Evolutionary conservation across 2,113 vertebrate genomes (phyloP), one percentile per base, ranked within the genome.

Genomic region (Hassar affinis): DNA sequence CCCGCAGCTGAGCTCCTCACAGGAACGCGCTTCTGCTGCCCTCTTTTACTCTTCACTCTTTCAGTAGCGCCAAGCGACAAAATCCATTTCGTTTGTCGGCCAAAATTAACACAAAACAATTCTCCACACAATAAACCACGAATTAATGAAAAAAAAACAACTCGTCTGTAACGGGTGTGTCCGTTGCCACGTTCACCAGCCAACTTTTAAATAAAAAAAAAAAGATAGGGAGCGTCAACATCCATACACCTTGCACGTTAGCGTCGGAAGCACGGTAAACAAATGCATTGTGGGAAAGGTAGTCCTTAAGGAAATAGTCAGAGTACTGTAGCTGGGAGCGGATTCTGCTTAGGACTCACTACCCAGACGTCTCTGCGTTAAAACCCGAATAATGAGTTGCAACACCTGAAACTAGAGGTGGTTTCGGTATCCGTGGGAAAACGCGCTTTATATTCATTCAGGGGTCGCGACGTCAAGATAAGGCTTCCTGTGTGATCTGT

Each of bases 381-480:
- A 89, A 87, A 11, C 88, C 89, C 80, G 81, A 87, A 61, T 9
- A 38, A 18, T 30, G 62, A 51, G 35, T 90, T 85, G 61, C 89
- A 82, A 90, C 89, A 91, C 92, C 92, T 93, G 93, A 94, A 93
- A 94, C 93, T 83, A 51, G 82, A 86, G 79, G 88, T 47, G 47
- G 93, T 94, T 93, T 94, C 93, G 92, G 84, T 87, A 27, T 84
- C 42, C 49, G 54, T 35, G 54, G 66, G 33, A 71, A 49, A 33
- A n/a, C 6, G 0, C 0, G 5, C 6, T 61, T 49, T 5, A 6
- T 72, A 22, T 56, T 68, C 54, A n/a, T 54, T 82, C 38, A 51
- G 42, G 17, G 45, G 45, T 72, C 38, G 64, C 11, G 45, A 9
- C 17, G 9, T 20, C 33, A 20, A 47, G 22, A 57, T 20, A 33